Base-by-base conservation (phyloP, 2,113 vertebrate species). In the Cephalophus harveyi region DNA sequence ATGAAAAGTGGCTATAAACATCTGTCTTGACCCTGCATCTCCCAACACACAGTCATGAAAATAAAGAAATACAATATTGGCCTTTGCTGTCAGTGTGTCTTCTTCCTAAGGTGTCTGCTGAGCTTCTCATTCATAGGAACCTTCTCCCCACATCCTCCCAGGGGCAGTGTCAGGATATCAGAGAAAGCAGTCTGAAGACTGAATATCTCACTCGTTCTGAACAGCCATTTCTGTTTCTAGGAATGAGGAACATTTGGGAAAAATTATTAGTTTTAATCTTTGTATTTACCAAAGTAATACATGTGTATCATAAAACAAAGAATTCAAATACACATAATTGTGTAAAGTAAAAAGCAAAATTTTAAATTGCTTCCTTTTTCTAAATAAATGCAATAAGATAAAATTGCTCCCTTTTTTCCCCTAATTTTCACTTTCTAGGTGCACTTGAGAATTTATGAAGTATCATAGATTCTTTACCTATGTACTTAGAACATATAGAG, bases 341-440 rank as follows among this genome's bases (percentile, higher is more conserved):
- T 71, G 83, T 84, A 46, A 60, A 88, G 55, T 48, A 79, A 93
- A 93, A 81, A 50, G 27, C 30, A 89, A 87, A 33, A 81, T 33
- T 50, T 50, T 0, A 90, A 95, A 85, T 79, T 55, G 8, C 8
- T 97, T 16, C 25, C 16, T 67, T 60, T 60, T 78, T 67, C 27
- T 78, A 76, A 76, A 43, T 13, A 76, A 76, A 76, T 76, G 43
- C 36, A 76, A 40, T 74, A 82, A 93, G 74, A 67, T 60, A 67
- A 92, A 96, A 87, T 78, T 48, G 6, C 8, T 97, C 12, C 19
- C 21, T 48, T 60, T 83, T 59, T 21, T 40, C 23, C 27, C 50
- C 76, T 91, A 71, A 84, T 90, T 76, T 90, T 87, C n/a, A 82
- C 40, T 76, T 84, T 23, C 33, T 67, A 27, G 13, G 46, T 15